Evolutionary conservation across 2,888 invertebrate genomes (phyloP).

Genomic region (Orthosia cruda): DNA sequence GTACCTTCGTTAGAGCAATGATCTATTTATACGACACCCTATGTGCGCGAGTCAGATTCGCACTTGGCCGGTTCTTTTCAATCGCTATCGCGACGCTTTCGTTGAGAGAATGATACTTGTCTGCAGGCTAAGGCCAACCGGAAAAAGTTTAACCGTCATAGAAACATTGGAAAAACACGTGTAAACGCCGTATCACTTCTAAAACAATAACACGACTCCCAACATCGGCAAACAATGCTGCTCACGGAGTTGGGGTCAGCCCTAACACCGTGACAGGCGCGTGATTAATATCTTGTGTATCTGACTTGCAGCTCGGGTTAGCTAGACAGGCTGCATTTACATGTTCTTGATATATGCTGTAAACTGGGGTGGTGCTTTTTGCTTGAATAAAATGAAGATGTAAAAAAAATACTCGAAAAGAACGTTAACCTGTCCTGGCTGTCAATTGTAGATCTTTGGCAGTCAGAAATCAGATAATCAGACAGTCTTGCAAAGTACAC

Average conservation of each 20-base stretch:
- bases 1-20: no score
- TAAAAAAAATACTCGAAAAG: no score
- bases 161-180: neutral
- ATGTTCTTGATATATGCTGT: neutral
- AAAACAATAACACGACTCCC: conserved; percentile 4
- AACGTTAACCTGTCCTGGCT: no score
- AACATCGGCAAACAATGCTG: neutral
- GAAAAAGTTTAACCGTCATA: neutral
- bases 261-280: conserved; percentile 19
- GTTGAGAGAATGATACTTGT: no score
- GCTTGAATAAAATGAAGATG: neutral
- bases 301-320: conserved; percentile 1
- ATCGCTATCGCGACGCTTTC: no score
- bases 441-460: no score
- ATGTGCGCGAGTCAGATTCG: no score
- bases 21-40: no score
- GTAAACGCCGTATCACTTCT: neutral
- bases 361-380: conserved; percentile 15
- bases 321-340: conserved; percentile 17
- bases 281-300: conserved; percentile 55
- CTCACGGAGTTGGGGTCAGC: conserved; percentile 18
- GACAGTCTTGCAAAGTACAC: no score
- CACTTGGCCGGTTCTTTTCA: no score
- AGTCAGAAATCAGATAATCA: no score
- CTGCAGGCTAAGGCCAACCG: no score